Conservation (phyloP, 2,888 invertebrate species). For the Ecdyonurus torrentis region DNA sequence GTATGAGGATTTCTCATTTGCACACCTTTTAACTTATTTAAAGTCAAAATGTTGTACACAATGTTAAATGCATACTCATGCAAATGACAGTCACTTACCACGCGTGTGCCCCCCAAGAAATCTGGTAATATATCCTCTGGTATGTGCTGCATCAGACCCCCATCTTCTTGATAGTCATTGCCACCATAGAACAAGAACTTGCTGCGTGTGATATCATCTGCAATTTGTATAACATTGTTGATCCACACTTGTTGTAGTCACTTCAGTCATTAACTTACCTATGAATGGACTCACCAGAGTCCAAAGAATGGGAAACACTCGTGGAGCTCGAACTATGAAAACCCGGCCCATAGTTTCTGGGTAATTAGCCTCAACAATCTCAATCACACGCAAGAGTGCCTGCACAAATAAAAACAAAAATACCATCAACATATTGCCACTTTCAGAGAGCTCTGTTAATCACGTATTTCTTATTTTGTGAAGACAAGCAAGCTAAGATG, state of each 20-base stretch:
- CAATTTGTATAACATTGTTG: conserved; percentile 7
- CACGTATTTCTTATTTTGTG: neutral
- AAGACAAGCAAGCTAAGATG: neutral
- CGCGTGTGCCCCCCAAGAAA: conserved; percentile 79
- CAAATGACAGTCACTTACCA: conserved; percentile 36
- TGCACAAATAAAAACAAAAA: conserved; percentile 15
- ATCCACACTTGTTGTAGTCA: neutral
- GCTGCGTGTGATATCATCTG: conserved; percentile 81
- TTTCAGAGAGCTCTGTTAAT: neutral
- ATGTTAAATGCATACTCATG: neutral
- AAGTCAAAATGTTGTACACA: neutral
- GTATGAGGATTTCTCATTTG: too few species aligned
- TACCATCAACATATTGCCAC: neutral
- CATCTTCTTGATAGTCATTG: conserved; percentile 65
- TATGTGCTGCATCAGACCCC: conserved; percentile 72
- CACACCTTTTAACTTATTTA: conserved; percentile 16
- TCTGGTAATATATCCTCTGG: conserved; percentile 74
- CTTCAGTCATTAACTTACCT: conserved; percentile 30
- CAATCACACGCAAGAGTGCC: conserved; percentile 43
- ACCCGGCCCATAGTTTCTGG: conserved; percentile 90
- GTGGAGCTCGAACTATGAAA: conserved; percentile 76
- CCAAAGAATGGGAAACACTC: conserved; percentile 92
- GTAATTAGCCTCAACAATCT: conserved; percentile 84
- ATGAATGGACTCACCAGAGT: conserved; percentile 90
- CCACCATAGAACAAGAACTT: conserved; percentile 87